Evolutionary conservation across 2,113 vertebrate species (phyloP), one percentile per base, ranked within the genome.

Genomic region (Charina bottae): DNA sequence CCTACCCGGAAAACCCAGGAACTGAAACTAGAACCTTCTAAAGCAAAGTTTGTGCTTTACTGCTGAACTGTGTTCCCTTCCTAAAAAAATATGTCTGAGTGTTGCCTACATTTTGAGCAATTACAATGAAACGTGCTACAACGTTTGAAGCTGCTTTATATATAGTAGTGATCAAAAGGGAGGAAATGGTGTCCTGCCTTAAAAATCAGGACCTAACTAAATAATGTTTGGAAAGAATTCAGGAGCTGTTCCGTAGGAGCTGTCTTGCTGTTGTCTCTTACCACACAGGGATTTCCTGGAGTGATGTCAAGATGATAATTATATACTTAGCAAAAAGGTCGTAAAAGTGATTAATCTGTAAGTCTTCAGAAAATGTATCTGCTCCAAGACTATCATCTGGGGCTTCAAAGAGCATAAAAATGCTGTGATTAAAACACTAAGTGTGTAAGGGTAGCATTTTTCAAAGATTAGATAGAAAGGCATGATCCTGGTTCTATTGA

Each of bases 141-240:
- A 23, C 6, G 21, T 86, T 90, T 88, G 33, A 60, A 24, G 19
- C 53, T 55, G 24, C 23, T 37, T 58, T 88, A 60, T 87, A 93
- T 85, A 92, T 60, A 89, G 87, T 59, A 68, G 83, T 83, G 19
- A 53, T 2, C 55, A 91, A 42, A n/a, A 21, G 64, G 56, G 90
- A 56, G 33, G 54, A 28, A 21, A 4, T 37, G 53, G 58, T 90
- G 88, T 83, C 78, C 24, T 33, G 42, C 46, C 56, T 83, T 86
- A 87, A 78, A 92, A 95, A 83, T 87, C 89, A 91, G 2, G 84
- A 53, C 49, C 8, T 55, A 89, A 90, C 85, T 92, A 68, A 92
- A 87, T 64, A 85, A 60, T n/a, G 6, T 89, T 92, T 91, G 26
- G 93, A 89, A 46, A 59, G 85, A 90, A 93, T 19, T 37, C 24